phyloP scores from a whole-genome alignment of 1,140 invertebrate species.

The Lycorma delicatula region DNA sequence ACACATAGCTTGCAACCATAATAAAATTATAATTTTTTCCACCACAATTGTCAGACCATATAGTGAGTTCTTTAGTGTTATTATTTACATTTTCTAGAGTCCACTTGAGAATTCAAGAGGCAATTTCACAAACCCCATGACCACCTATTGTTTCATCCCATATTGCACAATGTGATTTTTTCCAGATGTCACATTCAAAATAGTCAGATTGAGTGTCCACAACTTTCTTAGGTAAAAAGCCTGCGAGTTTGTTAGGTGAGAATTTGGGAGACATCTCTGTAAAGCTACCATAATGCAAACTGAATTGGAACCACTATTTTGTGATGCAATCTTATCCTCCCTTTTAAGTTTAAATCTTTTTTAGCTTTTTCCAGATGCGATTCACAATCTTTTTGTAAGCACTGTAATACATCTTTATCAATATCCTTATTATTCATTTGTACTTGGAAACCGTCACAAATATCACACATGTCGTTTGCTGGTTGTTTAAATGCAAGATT shows the following conservation, averaged over 20 bases:
- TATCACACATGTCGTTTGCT: slow-evolving; percentile 15
- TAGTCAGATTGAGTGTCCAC: slow-evolving; percentile 15
- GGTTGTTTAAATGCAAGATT: slow-evolving; percentile 8
- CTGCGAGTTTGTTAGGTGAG: slow-evolving; percentile 10
- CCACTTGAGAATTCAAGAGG: slow-evolving; percentile 15
- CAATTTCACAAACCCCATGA: slow-evolving; percentile 13
- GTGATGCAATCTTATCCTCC: slow-evolving; percentile 10
- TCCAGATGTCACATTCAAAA: slow-evolving; percentile 8
- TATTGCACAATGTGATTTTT: slow-evolving; percentile 10
- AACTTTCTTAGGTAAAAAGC: slow-evolving; percentile 15
- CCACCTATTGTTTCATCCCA: slow-evolving; percentile 17
- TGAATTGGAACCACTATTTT: slow-evolving; percentile 5
- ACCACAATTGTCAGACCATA: slow-evolving; percentile 16
- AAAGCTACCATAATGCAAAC: slow-evolving; percentile 12
- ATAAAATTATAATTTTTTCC: slow-evolving; percentile 17
- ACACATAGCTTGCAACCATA: slow-evolving; percentile 11
- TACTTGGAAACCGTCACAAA: slow-evolving; percentile 12
- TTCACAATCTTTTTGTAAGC: slow-evolving; percentile 5
- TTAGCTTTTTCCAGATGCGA: slow-evolving; percentile 2
- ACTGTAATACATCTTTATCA: slow-evolving; percentile 11
- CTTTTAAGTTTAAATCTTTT: slow-evolving; percentile 14
- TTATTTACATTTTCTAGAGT: slow-evolving; percentile 5
- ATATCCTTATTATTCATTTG: slow-evolving; percentile 8
- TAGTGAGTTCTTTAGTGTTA: slow-evolving; percentile 5
- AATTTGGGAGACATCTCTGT: slow-evolving; percentile 16